Conservation (phyloP, 2,113 vertebrate genomes). For the Apodemus speciosus region DNA sequence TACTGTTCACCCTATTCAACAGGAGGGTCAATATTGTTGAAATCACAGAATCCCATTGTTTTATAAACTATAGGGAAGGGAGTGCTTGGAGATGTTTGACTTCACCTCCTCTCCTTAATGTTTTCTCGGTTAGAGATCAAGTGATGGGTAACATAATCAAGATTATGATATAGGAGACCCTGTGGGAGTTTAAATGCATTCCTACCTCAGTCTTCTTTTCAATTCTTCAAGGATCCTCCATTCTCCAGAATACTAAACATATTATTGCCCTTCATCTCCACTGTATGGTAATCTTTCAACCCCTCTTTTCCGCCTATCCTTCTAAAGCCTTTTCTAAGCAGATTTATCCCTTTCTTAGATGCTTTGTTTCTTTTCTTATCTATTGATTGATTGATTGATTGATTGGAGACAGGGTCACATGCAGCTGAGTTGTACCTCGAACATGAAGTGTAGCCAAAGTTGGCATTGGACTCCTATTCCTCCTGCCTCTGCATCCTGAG, state of each 20-base stretch:
- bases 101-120: neutral
- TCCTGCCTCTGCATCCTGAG: neutral
- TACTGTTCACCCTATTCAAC: neutral
- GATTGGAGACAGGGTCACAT: neutral
- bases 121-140: constrained; percentile 22
- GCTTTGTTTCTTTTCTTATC: neutral
- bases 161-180: neutral
- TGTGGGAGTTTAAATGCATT: neutral
- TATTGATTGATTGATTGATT: neutral
- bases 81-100: neutral
- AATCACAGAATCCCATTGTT: neutral
- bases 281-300: neutral
- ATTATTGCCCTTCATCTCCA: neutral
- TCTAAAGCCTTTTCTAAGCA: neutral
- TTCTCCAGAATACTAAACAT: neutral
- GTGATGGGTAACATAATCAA: neutral
- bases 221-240: neutral
- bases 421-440: neutral
- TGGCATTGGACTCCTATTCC: neutral
- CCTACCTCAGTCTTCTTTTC: neutral
- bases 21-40: neutral
- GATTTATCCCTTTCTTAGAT: constrained; percentile 21
- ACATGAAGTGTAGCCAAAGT: neutral
- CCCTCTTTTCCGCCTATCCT: neutral
- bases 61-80: neutral